These are phyloP conservation scores for Chaetodon trifascialis DNA, from an alignment of 2,113 vertebrate species.

Conservation along the genomic window DNA sequence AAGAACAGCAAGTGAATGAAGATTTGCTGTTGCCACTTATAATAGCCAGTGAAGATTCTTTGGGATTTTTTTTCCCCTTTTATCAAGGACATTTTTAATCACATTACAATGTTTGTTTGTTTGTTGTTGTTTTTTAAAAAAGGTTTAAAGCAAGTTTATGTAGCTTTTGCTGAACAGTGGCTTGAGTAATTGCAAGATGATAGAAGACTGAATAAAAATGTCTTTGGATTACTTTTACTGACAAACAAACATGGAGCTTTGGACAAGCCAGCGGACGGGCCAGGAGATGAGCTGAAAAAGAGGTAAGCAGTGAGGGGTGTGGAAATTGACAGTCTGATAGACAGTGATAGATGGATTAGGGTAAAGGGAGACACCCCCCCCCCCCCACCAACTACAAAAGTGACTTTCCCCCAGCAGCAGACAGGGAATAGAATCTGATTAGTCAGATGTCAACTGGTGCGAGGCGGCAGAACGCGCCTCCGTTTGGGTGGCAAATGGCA, in stretches of 20 bases:
- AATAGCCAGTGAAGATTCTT: background rate
- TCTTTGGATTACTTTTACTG: background rate
- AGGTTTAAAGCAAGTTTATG: background rate
- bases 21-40: background rate
- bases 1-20: background rate
- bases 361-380: conserved; percentile 43
- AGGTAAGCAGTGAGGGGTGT: conserved; percentile 60
- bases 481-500: conserved; percentile 81
- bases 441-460: conserved; percentile 85
- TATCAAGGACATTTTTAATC: background rate
- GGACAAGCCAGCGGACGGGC: conserved; percentile 18
- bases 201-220: background rate
- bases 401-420: conserved; percentile 72
- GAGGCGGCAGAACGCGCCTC: conserved; percentile 72
- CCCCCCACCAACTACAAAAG: conserved; percentile 42
- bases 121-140: too few species aligned
- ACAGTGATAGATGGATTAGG: conserved; percentile 80
- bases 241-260: background rate
- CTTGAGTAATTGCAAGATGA: background rate
- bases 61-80: background rate
- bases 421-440: conserved; percentile 84
- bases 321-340: conserved; percentile 76
- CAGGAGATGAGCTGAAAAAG: conserved; percentile 50
- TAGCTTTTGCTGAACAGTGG: too few species aligned
- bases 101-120: background rate